Percentiles rank a stretch among this genome's conserved stretches.
Conservation (phyloP, 2,797 vertebrate genomes). For the Masticophis lateralis region DNA sequence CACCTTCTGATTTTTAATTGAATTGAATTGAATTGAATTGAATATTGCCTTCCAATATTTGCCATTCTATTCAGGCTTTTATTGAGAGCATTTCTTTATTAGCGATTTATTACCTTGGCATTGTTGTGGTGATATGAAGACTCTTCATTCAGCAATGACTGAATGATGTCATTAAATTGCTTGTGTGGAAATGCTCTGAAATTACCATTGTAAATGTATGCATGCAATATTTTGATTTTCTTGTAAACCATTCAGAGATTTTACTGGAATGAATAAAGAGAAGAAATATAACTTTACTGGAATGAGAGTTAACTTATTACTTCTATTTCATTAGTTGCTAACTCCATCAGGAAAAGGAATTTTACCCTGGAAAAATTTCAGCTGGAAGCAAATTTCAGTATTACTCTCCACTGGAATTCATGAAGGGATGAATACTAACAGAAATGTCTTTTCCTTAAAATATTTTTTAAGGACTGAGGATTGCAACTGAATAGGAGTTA, state of each 20-base stretch:
- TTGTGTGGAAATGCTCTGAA: background rate
- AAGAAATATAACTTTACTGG: background rate
- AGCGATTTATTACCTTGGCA: background rate
- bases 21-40: background rate
- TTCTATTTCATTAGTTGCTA: background rate
- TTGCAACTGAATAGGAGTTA: background rate
- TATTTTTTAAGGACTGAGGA: background rate
- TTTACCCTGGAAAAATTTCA: background rate
- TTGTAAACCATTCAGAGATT: background rate
- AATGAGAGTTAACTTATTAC: background rate
- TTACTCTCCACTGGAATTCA: background rate
- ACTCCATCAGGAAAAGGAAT: background rate
- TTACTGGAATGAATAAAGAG: background rate
- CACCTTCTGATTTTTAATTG: background rate
- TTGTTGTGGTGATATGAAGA: background rate
- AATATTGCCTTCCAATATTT: background rate
- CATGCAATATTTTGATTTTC: background rate
- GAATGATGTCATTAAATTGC: background rate
- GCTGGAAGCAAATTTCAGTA: background rate
- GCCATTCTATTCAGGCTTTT: background rate
- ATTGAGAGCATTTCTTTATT: background rate
- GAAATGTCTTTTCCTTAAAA: background rate
- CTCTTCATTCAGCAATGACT: background rate
- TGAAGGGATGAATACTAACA: background rate
- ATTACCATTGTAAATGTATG: background rate